Percentiles rank a stretch among this genome's conserved stretches.
phyloP scores from a whole-genome alignment of 2,888 invertebrate species.

The Epistrophe grossulariae region DNA sequence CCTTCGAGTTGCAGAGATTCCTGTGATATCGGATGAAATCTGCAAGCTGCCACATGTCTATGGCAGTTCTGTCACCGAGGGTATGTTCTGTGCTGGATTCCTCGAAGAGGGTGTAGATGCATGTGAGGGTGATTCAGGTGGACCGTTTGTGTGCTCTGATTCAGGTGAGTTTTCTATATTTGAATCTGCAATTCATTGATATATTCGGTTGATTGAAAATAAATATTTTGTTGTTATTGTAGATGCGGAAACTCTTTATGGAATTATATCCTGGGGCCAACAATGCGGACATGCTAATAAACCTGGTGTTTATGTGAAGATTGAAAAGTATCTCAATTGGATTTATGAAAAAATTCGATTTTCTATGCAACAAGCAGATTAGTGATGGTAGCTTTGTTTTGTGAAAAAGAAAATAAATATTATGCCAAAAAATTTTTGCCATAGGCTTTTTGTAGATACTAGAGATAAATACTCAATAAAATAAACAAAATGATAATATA shows the following conservation, averaged over 20 bases:
- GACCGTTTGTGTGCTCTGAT: constrained; percentile 90
- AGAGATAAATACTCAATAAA: constrained; percentile 33
- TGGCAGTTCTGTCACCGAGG: constrained; percentile 87
- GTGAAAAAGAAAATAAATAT: not conserved
- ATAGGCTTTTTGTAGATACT: constrained; percentile 37
- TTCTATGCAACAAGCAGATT: constrained; percentile 76
- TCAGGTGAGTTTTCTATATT: constrained; percentile 84
- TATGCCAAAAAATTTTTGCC: constrained; percentile 32
- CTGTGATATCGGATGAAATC: constrained; percentile 87
- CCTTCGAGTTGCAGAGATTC: constrained; percentile 88
- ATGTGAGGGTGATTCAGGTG: constrained; percentile 94
- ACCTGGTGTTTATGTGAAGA: constrained; percentile 90
- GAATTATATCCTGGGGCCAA: constrained; percentile 91
- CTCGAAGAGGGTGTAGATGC: constrained; percentile 91
- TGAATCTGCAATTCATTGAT: not conserved
- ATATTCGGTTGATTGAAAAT: constrained; percentile 10
- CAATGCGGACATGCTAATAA: constrained; percentile 90
- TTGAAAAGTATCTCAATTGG: constrained; percentile 88
- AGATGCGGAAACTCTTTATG: constrained; percentile 88
- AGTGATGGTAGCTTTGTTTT: not conserved
- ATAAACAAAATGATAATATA: not conserved
- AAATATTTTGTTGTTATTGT: constrained; percentile 19
- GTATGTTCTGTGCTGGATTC: constrained; percentile 93
- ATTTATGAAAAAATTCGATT: constrained; percentile 86
- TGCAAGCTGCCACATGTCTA: constrained; percentile 89